phyloP scores from a whole-genome alignment of 2,888 invertebrate species.

The Hypena proboscidalis region DNA sequence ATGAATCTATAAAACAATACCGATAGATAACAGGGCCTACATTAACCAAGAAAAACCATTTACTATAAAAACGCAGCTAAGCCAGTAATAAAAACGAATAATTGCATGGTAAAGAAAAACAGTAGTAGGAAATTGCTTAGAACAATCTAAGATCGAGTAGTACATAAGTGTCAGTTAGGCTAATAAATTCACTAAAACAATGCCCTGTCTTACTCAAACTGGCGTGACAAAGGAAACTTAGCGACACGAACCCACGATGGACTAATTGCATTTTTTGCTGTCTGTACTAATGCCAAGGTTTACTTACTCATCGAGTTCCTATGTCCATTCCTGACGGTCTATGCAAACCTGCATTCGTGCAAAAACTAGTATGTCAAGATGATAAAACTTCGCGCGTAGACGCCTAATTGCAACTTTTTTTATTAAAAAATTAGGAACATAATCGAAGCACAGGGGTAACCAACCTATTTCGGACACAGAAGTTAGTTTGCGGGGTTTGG shows the following conservation, averaged over 20 bases:
- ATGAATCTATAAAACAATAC: too few species aligned
- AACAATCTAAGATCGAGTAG: conserved; percentile 39
- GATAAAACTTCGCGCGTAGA: conserved; percentile 59
- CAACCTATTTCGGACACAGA: conserved; percentile 63
- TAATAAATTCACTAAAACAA: conserved; percentile 79
- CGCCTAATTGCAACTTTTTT: conserved; percentile 57
- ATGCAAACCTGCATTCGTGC: conserved; percentile 71
- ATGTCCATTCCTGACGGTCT: conserved; percentile 76
- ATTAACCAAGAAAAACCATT: too few species aligned
- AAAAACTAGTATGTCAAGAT: conserved; percentile 72
- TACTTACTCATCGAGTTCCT: conserved; percentile 81
- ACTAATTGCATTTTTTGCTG: conserved; percentile 81
- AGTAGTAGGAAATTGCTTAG: conserved; percentile 35
- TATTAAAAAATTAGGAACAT: conserved; percentile 34
- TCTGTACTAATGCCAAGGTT: conserved; percentile 78
- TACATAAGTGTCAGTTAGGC: conserved; percentile 60
- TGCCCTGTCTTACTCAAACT: conserved; percentile 65
- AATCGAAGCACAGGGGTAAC: conserved; percentile 62
- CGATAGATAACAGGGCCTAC: too few species aligned
- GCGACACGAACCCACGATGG: conserved; percentile 65
- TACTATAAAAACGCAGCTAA: background rate
- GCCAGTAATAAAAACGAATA: conserved; percentile 15
- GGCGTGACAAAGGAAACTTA: conserved; percentile 81
- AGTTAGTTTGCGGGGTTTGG: conserved; percentile 42
- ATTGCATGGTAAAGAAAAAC: conserved; percentile 20